Base-by-base conservation (phyloP, 37 sponge, comb jelly and placozoan species). In the Dysidea cf. avara region DNA sequence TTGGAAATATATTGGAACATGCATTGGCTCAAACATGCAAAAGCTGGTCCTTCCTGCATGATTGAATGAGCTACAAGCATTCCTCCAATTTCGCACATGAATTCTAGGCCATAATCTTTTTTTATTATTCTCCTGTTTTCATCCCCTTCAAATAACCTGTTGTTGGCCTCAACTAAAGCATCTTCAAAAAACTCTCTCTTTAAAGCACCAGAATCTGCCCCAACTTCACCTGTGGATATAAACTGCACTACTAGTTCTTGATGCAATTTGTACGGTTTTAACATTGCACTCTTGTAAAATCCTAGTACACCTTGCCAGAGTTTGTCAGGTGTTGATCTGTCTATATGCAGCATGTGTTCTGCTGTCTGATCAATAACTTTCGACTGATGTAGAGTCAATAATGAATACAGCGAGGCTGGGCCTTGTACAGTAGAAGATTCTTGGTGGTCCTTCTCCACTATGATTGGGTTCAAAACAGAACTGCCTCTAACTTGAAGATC, bases 11-110 rank as follows among this genome's bases (percentile, higher is more conserved):
- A 74, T 3, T 59, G 31, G 24, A 37, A 74, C 13, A 83, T 54
- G 4, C 22, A 31, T 25, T 46, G 63, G 43, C 83, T 67, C 7
- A 82, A 46, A 47, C 38, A 57, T 7, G 70, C 61, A 28, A 75
- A 37, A 1, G 61, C 69, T 17, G 70, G 83, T 11, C 76, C 83
- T 30, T 29, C 69, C 28, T 70, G 84, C 16, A 76, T 12, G 35
- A 83, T 63, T 17, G 84, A 83, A 62, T 83, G 84, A 26, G 49
- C 72, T 38, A 83, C 18, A 28, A 83, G 4, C 71, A 83, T 69
- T 38, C 84, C 84, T 35, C 49, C 39, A 2, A 76, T 33, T 62
- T 76, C 72, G 47, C 61, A 83, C 7, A 38, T 0, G 5, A 51
- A 24, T 39, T 83, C 77, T 29, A 76, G 18, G 2, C 47, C 43